A percentile compares a stretch with the other conserved stretches of the same genome.
Conservation (phyloP, 2,113 vertebrate genomes). For the Brachirus orientalis region DNA sequence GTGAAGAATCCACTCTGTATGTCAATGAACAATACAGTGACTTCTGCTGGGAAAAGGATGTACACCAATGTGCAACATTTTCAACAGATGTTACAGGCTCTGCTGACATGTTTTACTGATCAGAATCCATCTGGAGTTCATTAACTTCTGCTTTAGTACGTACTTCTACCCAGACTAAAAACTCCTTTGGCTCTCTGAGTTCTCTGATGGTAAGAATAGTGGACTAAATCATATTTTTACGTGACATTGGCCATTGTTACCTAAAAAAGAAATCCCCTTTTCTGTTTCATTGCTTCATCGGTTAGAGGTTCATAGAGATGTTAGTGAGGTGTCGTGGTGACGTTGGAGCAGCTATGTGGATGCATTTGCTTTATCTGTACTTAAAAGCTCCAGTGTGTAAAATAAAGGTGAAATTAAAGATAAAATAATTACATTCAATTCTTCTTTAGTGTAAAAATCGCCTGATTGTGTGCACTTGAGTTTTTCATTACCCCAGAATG, state of each 20-base stretch:
- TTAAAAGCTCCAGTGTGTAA: too few relatives aligned
- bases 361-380: background rate
- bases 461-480: background rate
- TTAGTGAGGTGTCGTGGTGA: too few relatives aligned
- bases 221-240: background rate
- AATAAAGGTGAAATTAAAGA: too few relatives aligned
- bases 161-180: slow-evolving; percentile 7
- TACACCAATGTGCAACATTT: slow-evolving; percentile 42
- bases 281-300: background rate
- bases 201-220: background rate
- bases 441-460: too few relatives aligned
- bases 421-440: too few relatives aligned
- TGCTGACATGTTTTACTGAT: slow-evolving; percentile 33
- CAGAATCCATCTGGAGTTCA: slow-evolving; percentile 44
- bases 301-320: background rate
- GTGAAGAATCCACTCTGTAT: too few relatives aligned
- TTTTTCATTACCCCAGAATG: too few relatives aligned
- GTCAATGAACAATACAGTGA: background rate
- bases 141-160: slow-evolving; percentile 15
- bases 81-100: slow-evolving; percentile 39
- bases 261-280: background rate
- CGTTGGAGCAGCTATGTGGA: background rate
- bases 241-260: slow-evolving; percentile 5
- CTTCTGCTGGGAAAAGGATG: slow-evolving; percentile 28
- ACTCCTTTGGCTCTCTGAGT: background rate